Base-by-base conservation (phyloP, 2,797 vertebrate species). In the Epinephelus awoara region DNA sequence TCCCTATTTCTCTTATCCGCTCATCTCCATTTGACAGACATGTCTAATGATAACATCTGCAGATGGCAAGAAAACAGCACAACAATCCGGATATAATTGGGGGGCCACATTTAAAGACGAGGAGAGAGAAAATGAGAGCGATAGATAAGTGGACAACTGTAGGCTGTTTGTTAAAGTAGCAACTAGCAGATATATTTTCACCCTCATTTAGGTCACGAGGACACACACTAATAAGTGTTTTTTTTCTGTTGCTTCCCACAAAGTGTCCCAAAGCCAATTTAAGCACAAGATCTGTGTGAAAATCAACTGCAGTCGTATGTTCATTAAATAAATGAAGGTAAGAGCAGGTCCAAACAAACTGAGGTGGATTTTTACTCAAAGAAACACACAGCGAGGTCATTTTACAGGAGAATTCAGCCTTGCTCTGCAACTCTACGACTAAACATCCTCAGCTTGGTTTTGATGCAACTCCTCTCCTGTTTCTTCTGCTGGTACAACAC, bases 41-140 rank as follows among this genome's bases (percentile, higher is more conserved):
- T 69, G 79, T 83, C 93, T 94, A 94, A 94, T 92, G 92, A 93
- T 85, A 93, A 88, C 87, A 86, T 90, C 88, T 86, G 84, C 77
- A 79, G 78, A 88, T 83, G 79, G 75, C 58, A 66, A 61, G 81
- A 82, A 90, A 90, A 92, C 89, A 85, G 77, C 77, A 85, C 84
- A 91, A 91, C 91, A 93, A 93, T 92, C 92, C 84, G 13, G 81
- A 85, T 83, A 93, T 94, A 94, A 94, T 94, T 94, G 94, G 93
- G 58, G 74, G 57, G 50, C 63, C 80, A 70, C 67, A 50, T 83
- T 87, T 84, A 74, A 76, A 87, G 87, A 85, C 27, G 18, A 62
- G 49, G 40, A 76, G 77, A 58, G 82, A 74, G 79, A 79, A 83
- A 81, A 75, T 15, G 70, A 84, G 85, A 82, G 76, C 72, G 76